Evolutionary conservation across 1,140 invertebrate genomes (phyloP).

Genomic region (Medauroidea extradentata): DNA sequence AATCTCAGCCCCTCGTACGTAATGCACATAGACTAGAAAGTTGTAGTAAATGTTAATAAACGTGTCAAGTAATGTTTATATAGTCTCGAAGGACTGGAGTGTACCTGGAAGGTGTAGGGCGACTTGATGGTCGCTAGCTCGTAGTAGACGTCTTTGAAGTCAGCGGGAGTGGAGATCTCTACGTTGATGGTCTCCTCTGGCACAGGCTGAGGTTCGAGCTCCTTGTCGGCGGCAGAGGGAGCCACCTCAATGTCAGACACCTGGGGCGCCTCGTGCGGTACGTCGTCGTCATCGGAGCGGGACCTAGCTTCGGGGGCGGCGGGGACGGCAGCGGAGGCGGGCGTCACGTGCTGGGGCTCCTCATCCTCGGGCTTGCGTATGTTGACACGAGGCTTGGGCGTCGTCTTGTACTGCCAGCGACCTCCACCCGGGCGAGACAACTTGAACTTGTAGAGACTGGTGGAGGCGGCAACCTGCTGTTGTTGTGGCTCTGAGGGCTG

Average conservation of each 20-base stretch:
- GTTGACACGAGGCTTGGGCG: slow-evolving; percentile 75
- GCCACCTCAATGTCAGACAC: background rate
- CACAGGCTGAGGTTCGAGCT: slow-evolving; percentile 43
- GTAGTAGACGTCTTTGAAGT: slow-evolving; percentile 77
- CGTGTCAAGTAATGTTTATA: too few relatives aligned
- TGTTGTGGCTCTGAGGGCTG: slow-evolving; percentile 27
- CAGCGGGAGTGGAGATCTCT: slow-evolving; percentile 78
- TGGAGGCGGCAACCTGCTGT: slow-evolving; percentile 37
- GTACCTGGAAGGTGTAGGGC: slow-evolving; percentile 81
- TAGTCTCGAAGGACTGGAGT: too few relatives aligned
- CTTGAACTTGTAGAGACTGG: slow-evolving; percentile 68
- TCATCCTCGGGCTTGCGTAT: slow-evolving; percentile 65
- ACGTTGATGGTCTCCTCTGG: slow-evolving; percentile 71
- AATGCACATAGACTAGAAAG: too few relatives aligned
- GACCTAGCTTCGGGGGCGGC: slow-evolving; percentile 24
- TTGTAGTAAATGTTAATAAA: too few relatives aligned
- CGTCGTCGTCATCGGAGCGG: slow-evolving; percentile 19
- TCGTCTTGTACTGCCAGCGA: slow-evolving; percentile 83
- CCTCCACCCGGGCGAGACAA: slow-evolving; percentile 65
- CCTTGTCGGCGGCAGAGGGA: slow-evolving; percentile 31
- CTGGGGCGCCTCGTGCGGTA: slow-evolving; percentile 23
- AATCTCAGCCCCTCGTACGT: too few relatives aligned
- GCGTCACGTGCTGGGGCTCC: slow-evolving; percentile 41
- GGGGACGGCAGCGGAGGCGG: slow-evolving; percentile 43
- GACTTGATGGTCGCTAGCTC: slow-evolving; percentile 86